phyloP scores from a whole-genome alignment of 2,797 vertebrate genomes.

The Trematomus bernacchii region DNA sequence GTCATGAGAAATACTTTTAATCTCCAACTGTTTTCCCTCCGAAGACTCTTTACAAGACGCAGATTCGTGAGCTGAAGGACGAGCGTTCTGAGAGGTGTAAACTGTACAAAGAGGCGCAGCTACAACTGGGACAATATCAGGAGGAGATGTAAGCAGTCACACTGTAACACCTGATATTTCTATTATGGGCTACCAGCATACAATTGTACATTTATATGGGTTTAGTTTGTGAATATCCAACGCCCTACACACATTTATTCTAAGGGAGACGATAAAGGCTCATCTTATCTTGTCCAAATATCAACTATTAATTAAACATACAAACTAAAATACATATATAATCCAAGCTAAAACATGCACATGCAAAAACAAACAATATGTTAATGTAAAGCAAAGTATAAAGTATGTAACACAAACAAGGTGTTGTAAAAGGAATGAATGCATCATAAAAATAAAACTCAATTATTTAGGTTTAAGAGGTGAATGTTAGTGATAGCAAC shows the following conservation, averaged over 20 bases:
- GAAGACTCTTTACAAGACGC: slow-evolving; percentile 97
- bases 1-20: slow-evolving; percentile 11
- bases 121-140: slow-evolving; percentile 90
- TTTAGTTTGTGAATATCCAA: too few relatives aligned
- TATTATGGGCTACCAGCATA: background rate
- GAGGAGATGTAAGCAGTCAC: slow-evolving; percentile 90
- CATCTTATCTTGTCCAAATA: background rate
- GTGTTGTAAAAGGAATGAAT: background rate
- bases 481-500: background rate
- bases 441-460: background rate
- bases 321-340: background rate
- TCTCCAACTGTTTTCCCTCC: background rate
- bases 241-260: too few relatives aligned
- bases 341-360: background rate
- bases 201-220: background rate
- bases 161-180: background rate
- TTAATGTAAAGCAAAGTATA: background rate
- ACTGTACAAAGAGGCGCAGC: slow-evolving; percentile 90
- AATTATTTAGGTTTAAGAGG: too few relatives aligned
- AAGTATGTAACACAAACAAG: background rate
- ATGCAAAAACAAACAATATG: background rate
- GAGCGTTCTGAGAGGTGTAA: slow-evolving; percentile 93
- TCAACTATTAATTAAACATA: too few relatives aligned
- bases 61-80: slow-evolving; percentile 95
- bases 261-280: too few relatives aligned